A percentile compares a stretch with the other conserved stretches of the same genome.
Evolutionary conservation across 2,113 vertebrate species (phyloP).

Genomic region (Gobio gobio): DNA sequence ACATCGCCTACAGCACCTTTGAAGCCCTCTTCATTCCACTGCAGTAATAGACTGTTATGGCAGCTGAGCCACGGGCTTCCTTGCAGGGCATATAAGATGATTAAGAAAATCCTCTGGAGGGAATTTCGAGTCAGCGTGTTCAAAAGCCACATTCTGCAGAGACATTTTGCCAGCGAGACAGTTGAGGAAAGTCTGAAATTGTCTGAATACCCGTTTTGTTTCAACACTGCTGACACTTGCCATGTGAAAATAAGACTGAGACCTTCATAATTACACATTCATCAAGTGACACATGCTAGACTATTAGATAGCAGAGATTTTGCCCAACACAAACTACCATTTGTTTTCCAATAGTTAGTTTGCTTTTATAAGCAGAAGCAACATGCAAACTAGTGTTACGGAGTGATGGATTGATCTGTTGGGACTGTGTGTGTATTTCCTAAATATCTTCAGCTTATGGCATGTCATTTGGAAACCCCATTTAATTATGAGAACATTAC

Average conservation of each 20-base stretch:
- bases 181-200: constrained; percentile 22
- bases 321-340: constrained; percentile 16
- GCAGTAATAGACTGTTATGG: constrained; percentile 33
- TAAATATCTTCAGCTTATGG: background rate
- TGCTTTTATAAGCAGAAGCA: background rate
- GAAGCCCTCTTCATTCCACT: background rate
- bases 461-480: background rate
- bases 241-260: constrained; percentile 12
- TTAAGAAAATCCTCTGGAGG: constrained; percentile 39
- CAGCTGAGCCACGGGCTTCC: constrained; percentile 26
- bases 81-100: constrained; percentile 15
- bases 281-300: background rate
- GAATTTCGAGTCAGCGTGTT: constrained; percentile 31
- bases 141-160: constrained; percentile 33
- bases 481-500: constrained; percentile 12
- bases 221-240: constrained; percentile 28
- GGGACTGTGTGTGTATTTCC: constrained; percentile 1
- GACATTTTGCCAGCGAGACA: constrained; percentile 26
- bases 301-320: constrained; percentile 16
- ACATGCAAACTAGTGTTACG: background rate
- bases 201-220: constrained; percentile 39
- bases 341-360: constrained; percentile 7
- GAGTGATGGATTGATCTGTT: background rate
- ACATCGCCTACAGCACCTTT: background rate
- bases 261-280: constrained; percentile 10